Conservation (phyloP, 2,113 vertebrate genomes). For the Sitta europaea region DNA sequence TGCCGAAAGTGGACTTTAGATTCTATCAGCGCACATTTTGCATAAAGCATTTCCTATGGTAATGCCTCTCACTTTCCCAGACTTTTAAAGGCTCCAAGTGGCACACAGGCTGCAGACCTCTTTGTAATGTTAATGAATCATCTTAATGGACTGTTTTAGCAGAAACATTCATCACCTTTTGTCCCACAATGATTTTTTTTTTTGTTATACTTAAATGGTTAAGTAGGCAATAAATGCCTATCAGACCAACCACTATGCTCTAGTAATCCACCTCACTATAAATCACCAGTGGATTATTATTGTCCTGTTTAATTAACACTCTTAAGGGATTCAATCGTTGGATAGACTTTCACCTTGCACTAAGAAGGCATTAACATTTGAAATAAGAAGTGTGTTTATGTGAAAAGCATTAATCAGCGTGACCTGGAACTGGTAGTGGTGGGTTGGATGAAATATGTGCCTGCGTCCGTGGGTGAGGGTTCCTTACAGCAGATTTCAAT, state of each 20-base stretch:
- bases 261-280: conserved; percentile 62
- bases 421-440: background rate
- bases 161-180: conserved; percentile 75
- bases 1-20: conserved; percentile 61
- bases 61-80: conserved; percentile 53
- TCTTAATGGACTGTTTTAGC: conserved; percentile 72
- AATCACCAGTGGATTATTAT: conserved; percentile 65
- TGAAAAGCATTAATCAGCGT: background rate
- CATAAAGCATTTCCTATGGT: conserved; percentile 60
- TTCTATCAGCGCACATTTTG: conserved; percentile 59
- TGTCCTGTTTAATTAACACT: conserved; percentile 64
- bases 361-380: conserved; percentile 37
- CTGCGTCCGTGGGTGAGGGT: background rate
- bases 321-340: conserved; percentile 34
- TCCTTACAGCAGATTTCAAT: background rate
- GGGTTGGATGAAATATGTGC: background rate
- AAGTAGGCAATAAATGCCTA: conserved; percentile 75
- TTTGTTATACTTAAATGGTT: conserved; percentile 67
- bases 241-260: conserved; percentile 57
- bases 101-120: conserved; percentile 44
- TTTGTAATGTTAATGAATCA: conserved; percentile 74
- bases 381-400: conserved; percentile 40
- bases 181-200: conserved; percentile 65
- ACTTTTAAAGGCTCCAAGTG: conserved; percentile 52
- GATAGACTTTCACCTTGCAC: conserved; percentile 50